Percentiles rank a stretch among this genome's conserved stretches.
Conservation (phyloP, 2,797 vertebrate genomes). For the Hozukius guyotensis region DNA sequence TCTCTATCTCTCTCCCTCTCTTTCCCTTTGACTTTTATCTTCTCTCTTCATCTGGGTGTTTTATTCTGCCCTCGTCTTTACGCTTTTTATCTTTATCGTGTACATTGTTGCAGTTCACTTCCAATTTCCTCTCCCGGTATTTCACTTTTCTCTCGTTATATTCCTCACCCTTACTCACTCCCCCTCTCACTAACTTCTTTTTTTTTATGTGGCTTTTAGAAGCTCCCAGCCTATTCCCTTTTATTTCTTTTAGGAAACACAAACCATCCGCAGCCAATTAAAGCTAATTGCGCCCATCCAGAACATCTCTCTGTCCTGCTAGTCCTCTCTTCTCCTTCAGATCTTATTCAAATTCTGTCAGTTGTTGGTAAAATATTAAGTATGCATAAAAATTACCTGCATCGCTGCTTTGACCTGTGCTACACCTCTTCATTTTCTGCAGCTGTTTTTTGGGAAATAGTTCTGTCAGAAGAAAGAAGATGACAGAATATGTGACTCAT, state of each 20-base stretch:
- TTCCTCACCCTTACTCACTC: neutral
- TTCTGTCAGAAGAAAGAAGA: neutral
- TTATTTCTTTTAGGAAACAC: neutral
- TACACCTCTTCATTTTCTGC: neutral
- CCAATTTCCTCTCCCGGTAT: slow-evolving; percentile 19
- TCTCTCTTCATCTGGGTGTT: slow-evolving; percentile 11
- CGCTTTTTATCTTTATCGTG: slow-evolving; percentile 35
- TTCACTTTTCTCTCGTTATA: slow-evolving; percentile 13
- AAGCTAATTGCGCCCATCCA: neutral
- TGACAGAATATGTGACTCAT: neutral
- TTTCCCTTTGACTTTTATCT: slow-evolving; percentile 33
- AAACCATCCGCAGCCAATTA: slow-evolving; percentile 3
- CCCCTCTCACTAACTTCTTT: neutral
- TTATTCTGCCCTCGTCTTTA: slow-evolving; percentile 14
- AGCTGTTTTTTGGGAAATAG: neutral
- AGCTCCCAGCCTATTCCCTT: neutral
- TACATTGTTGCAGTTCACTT: slow-evolving; percentile 18
- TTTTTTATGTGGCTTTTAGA: neutral
- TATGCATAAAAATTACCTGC: slow-evolving; percentile 8
- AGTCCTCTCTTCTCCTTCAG: neutral
- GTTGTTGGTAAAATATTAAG: neutral
- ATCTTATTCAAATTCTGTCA: neutral
- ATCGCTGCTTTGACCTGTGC: slow-evolving; percentile 11
- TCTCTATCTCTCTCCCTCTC: no score
- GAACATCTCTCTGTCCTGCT: neutral